Base-by-base conservation (phyloP, 2,113 vertebrate species). In the Pavo muticus region DNA sequence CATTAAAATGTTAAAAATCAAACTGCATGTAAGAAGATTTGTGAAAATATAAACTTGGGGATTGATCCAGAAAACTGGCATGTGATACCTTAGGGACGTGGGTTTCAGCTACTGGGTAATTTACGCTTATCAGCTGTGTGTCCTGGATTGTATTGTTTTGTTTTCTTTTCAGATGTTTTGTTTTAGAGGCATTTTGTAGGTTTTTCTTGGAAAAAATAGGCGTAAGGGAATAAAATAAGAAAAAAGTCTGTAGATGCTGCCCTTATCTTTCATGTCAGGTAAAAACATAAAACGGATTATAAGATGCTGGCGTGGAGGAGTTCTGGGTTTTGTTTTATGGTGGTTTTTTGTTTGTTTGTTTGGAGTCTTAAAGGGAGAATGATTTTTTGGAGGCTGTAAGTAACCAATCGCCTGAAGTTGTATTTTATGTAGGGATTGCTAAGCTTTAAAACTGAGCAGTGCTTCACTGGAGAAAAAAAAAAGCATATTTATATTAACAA, bases 1-100 rank as follows among this genome's bases (percentile, higher is more conserved):
- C 98, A 97, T 98, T 98, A 98, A 97, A 98, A 97, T 97, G 97
- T 97, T 97, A 96, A 97, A 97, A 97, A 97, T 97, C 97, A 97
- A 97, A 97, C 97, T 90, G 97, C 97, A 91, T 94, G 92, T 97
- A 94, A 94, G 94, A 97, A 97, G 96, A 97, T 96, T 97, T 92
- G 92, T 94, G 97, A 87, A 96, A 97, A 97, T 93, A 97, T 93
- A 96, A 97, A 97, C 96, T 97, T 97, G 96, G 96, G 90, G 96
- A 96, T 98, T 97, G 97, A 97, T 98, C 93, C 93, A 77, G 88
- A 77, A 91, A 97, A 80, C 80, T 63, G 97, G 95, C 69, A 64
- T 11, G 78, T 11, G 71, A 32, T 78, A 39, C 93, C 92, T 90
- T 24, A 32, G 94, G 75, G 95, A 88, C 67, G 5, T 88, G 37